Conservation (phyloP, 1,140 invertebrate species). For the Akabosia matsudoensis region DNA sequence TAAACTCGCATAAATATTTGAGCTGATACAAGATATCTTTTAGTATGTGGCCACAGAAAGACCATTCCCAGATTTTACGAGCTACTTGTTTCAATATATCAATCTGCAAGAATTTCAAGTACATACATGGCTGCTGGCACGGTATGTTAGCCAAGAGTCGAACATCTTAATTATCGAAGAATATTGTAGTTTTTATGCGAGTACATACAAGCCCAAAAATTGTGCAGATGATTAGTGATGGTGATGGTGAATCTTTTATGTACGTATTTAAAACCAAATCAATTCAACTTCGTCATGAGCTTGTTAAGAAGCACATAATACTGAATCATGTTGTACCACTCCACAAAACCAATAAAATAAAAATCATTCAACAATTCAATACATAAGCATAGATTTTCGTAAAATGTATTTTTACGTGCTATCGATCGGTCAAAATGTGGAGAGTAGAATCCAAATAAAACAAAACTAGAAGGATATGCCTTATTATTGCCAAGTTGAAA, state of each 20-base stretch:
- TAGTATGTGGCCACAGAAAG: neutral
- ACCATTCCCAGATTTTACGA: neutral
- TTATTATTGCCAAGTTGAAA: neutral
- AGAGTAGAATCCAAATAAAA: neutral
- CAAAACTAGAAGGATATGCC: neutral
- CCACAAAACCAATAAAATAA: too few relatives aligned
- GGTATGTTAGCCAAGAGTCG: neutral
- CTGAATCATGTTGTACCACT: too few relatives aligned
- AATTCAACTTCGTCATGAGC: neutral
- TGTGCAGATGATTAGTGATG: neutral
- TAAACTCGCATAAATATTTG: neutral
- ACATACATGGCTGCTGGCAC: neutral
- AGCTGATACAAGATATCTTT: neutral
- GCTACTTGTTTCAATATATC: neutral
- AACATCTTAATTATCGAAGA: constrained; percentile 8
- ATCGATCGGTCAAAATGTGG: too few relatives aligned
- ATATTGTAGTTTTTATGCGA: neutral
- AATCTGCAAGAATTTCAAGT: neutral
- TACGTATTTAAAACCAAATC: neutral
- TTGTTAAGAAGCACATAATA: too few relatives aligned
- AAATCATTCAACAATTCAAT: too few relatives aligned
- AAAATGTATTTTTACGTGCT: too few relatives aligned
- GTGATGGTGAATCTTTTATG: neutral
- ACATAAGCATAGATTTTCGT: too few relatives aligned
- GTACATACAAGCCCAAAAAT: neutral